Conservation (phyloP, 2,113 vertebrate genomes). For the Lamprotornis superbus region DNA sequence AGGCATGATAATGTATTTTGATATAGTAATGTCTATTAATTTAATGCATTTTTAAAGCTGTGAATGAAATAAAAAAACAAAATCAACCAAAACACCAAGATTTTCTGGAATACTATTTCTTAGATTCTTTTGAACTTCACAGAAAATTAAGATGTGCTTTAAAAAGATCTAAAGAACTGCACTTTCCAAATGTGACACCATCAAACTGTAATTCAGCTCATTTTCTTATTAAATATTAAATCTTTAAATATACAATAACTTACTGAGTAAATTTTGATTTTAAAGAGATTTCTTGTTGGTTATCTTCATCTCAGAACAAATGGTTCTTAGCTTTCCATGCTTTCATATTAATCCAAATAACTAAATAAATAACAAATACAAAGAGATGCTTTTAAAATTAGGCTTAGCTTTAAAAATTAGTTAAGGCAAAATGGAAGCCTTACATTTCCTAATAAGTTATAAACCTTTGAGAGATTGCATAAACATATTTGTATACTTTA, state of each 20-base stretch:
- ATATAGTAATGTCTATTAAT: background rate
- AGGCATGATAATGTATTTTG: background rate
- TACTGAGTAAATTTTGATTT: background rate
- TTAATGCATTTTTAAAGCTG: background rate
- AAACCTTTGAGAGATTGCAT: background rate
- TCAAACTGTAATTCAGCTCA: background rate
- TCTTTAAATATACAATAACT: background rate
- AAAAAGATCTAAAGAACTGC: background rate
- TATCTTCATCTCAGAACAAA: background rate
- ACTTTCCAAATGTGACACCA: background rate
- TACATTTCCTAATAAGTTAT: background rate
- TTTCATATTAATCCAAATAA: background rate
- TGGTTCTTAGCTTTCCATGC: background rate
- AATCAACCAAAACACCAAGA: rapidly evolving
- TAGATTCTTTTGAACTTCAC: background rate
- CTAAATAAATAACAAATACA: background rate
- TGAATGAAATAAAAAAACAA: background rate
- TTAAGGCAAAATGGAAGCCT: background rate
- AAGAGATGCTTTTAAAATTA: background rate
- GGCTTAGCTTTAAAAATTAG: background rate
- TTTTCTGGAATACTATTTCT: background rate
- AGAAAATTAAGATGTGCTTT: background rate
- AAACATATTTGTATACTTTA: background rate
- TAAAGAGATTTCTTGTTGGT: background rate
- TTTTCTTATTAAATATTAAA: background rate